Evolutionary conservation across 2,888 invertebrate genomes (phyloP), one percentile per base, ranked within the genome.

Genomic region (Villa cingulata): DNA sequence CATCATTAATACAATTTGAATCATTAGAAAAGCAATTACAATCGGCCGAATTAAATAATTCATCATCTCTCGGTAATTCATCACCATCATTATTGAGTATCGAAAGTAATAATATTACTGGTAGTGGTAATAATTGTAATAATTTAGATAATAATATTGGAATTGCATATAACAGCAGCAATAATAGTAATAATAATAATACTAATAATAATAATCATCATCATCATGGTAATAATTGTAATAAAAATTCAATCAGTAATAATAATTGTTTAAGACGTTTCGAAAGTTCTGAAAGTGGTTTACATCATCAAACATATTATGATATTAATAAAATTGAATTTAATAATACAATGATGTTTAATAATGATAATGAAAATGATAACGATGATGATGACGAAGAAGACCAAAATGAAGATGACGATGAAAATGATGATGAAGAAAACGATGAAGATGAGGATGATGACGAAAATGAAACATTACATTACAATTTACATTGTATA

Each of bases 1-100:
- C 85, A 54, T 86, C 86, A 57, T 72, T 89, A 53, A 75, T 88
- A 52, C 87, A 87, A 68, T 89, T 89, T 67, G 88, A 88, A 70
- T 85, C 83, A 5, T 71, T 88, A 51, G 88, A 88, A 64, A 76
- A 78, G 40, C 81, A 80, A 57, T 73, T 81, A 59, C 77, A 77
- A 58, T n/a, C n/a, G n/a, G n/a, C n/a, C n/a, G 65, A 58, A 57
- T 63, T 61, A 46, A 62, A 63, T 43, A 57, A 63, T 57, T 58
- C 55, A 37, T 55, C 56, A 17, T 63, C 63, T 17, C 54, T 68
- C 50, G 66, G 67, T 29, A 67, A 68, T 41, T 68, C 68, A 5
- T 68, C 69, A 4, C 69, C 69, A 3, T 68, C 68, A 12, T 48
- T 70, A 41, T 52, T 67, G 15, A 64, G 60, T 52, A 63, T 63